Evolutionary conservation across 2,888 invertebrate species (phyloP).

Genomic region (Argynnis bischoffii): DNA sequence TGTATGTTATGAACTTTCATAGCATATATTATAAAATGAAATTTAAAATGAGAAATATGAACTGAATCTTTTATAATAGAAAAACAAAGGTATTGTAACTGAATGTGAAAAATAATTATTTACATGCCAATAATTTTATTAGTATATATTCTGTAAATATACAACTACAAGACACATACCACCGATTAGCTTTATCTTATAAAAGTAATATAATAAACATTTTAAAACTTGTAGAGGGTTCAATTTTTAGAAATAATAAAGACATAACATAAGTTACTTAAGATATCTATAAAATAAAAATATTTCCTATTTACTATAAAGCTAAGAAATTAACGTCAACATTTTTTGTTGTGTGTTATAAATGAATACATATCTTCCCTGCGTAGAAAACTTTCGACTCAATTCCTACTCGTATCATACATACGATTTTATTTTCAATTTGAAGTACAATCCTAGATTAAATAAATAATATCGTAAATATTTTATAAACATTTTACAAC

Average conservation of each 20-base stretch:
- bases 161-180: not conserved
- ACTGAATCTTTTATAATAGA: too few relatives aligned
- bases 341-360: not conserved
- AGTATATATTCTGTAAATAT: not conserved
- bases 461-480: constrained; percentile 65
- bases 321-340: too few relatives aligned
- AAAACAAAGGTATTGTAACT: constrained; percentile 1
- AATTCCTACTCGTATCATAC: constrained; percentile 55
- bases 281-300: too few relatives aligned
- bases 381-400: constrained; percentile 58
- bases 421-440: constrained; percentile 52
- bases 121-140: constrained; percentile 5
- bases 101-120: constrained; percentile 1
- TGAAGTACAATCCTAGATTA: constrained; percentile 62
- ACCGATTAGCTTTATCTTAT: not conserved
- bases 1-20: too few relatives aligned
- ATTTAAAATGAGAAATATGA: too few relatives aligned
- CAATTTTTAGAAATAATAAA: constrained; percentile 1
- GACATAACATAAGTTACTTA: too few relatives aligned
- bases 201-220: not conserved
- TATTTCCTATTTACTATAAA: too few relatives aligned
- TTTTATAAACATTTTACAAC: constrained; percentile 76
- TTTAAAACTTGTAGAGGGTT: constrained; percentile 8
- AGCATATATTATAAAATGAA: too few relatives aligned
- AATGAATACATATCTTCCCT: constrained; percentile 64